Conservation (phyloP, 2,888 invertebrate genomes). For the Lathronympha strigana region DNA sequence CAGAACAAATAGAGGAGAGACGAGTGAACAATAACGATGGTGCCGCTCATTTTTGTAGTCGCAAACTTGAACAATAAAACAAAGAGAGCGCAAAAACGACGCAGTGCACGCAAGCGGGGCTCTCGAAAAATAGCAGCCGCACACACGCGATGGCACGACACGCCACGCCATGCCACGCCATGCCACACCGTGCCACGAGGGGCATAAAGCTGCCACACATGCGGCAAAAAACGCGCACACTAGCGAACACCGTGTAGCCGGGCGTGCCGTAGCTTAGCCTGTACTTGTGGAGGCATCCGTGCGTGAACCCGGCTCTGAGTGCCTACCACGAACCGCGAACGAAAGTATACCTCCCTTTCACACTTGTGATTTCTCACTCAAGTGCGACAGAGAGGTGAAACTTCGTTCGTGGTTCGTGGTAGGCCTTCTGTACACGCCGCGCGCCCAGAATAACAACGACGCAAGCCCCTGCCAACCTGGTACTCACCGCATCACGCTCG, state of each 20-base stretch:
- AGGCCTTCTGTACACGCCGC: constrained; percentile 31
- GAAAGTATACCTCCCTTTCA: too few relatives aligned
- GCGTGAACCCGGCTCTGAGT: constrained; percentile 68
- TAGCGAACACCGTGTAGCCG: constrained; percentile 51
- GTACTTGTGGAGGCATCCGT: constrained; percentile 73
- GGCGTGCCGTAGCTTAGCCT: constrained; percentile 56
- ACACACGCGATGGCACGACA: constrained; percentile 62
- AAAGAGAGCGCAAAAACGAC: constrained; percentile 74
- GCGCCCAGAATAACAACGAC: constrained; percentile 22
- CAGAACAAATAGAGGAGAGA: constrained; percentile 58
- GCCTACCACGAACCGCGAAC: too few relatives aligned
- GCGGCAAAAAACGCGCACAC: constrained; percentile 65
- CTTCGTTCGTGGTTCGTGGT: too few relatives aligned
- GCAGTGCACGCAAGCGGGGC: constrained; percentile 70
- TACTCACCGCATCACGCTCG: neutral
- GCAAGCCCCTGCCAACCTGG: neutral
- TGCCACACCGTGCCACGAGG: constrained; percentile 39
- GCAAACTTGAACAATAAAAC: constrained; percentile 75
- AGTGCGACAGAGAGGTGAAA: too few relatives aligned
- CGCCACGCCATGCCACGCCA: constrained; percentile 48
- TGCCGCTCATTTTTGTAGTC: constrained; percentile 72
- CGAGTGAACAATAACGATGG: constrained; percentile 71
- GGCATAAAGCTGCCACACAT: constrained; percentile 57
- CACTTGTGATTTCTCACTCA: too few relatives aligned
- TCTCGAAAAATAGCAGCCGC: constrained; percentile 71